Percentiles rank a stretch among this genome's conserved stretches.
Evolutionary conservation across 2,113 vertebrate species (phyloP).

Genomic region (Hymenochirus boettgeri): DNA sequence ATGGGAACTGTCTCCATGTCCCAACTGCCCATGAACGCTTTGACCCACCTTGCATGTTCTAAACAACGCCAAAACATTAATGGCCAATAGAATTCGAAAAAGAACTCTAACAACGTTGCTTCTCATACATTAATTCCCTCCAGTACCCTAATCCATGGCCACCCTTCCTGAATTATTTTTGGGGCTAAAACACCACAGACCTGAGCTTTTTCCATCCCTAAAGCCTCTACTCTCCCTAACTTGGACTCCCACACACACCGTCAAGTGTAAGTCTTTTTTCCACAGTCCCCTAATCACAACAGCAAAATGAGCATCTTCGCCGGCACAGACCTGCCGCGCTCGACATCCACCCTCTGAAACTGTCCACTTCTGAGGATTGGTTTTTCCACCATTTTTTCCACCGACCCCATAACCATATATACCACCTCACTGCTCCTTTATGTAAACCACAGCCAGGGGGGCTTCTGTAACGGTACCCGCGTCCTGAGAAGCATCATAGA

Average conservation of each 20-base stretch:
- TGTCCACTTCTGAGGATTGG: slow-evolving; percentile 93
- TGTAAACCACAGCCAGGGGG: slow-evolving; percentile 91
- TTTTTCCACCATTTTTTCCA: slow-evolving; percentile 96
- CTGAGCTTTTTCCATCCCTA: too few relatives aligned
- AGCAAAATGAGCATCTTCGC: slow-evolving; percentile 94
- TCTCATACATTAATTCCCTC: too few relatives aligned
- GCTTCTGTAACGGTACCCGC: slow-evolving; percentile 78
- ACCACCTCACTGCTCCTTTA: slow-evolving; percentile 91
- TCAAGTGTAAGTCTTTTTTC: slow-evolving; percentile 97
- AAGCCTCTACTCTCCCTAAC: too few relatives aligned
- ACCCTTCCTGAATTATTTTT: not conserved
- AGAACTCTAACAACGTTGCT: too few relatives aligned
- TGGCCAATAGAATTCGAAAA: too few relatives aligned
- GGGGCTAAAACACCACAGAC: too few relatives aligned
- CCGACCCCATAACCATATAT: slow-evolving; percentile 97
- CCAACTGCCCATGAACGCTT: slow-evolving; percentile 94
- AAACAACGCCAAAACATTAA: too few relatives aligned
- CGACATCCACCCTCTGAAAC: slow-evolving; percentile 91
- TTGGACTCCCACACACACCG: slow-evolving; percentile 71
- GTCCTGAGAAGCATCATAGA: slow-evolving; percentile 60
- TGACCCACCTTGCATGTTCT: slow-evolving; percentile 94
- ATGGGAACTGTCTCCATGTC: slow-evolving; percentile 93
- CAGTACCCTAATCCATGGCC: not conserved
- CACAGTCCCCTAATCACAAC: slow-evolving; percentile 96
- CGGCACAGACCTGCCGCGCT: slow-evolving; percentile 91